Evolutionary conservation across 2,113 vertebrate species (phyloP).

Genomic region (Cynocephalus volans): DNA sequence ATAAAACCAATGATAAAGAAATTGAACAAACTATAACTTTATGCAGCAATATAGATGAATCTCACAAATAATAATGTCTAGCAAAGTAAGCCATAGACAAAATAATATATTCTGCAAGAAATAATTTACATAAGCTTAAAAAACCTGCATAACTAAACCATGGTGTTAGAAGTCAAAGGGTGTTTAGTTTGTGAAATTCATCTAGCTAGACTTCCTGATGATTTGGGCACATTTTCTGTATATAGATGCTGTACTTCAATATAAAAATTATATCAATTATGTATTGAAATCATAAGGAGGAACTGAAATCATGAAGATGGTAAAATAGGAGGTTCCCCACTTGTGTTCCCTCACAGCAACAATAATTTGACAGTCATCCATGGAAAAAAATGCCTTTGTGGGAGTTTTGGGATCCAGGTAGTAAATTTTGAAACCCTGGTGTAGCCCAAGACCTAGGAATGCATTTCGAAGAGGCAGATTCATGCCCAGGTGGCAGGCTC

Average conservation of each 20-base stretch:
- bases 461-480: too few relatives aligned
- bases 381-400: too few relatives aligned
- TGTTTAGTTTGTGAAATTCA: neutral
- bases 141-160: neutral
- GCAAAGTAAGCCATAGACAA: neutral
- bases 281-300: neutral
- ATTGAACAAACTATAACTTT: neutral
- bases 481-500: too few relatives aligned
- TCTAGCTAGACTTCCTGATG: neutral
- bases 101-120: neutral
- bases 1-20: neutral
- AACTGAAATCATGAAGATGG: too few relatives aligned
- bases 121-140: neutral
- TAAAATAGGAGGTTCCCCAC: too few relatives aligned
- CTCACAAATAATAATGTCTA: neutral
- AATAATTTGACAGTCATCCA: too few relatives aligned
- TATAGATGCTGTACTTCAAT: neutral
- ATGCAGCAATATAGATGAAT: neutral
- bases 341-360: too few relatives aligned
- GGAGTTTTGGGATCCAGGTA: too few relatives aligned
- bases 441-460: too few relatives aligned
- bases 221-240: neutral
- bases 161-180: neutral
- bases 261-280: neutral
- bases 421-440: too few relatives aligned